Base-by-base conservation (phyloP, 2,113 vertebrate genomes). In the Malurus cyaneus region DNA sequence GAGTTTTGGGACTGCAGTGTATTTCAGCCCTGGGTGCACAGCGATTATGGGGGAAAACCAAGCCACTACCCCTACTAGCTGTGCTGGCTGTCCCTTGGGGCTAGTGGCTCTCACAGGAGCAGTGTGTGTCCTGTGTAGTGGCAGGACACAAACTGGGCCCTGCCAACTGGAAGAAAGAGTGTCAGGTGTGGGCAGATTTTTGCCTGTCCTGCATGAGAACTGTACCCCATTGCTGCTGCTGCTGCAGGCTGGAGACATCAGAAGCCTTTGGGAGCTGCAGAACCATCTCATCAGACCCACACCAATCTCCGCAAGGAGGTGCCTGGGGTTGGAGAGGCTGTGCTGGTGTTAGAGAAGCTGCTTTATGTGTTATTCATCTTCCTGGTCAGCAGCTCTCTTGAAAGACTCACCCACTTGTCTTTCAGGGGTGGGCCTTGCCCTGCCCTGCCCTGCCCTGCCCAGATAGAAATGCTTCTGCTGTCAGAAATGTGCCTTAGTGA, bases 91-190 rank as follows among this genome's bases (percentile, higher is more conserved):
- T 44, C 28, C 31, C 11, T 12, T 18, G 16, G 47, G 16, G 16
- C 47, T 74, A n/a, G 39, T 54, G 47, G 12, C 64, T 73, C 41
- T 1, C 3, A 11, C 16, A 29, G 53, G 29, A 64, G 50, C 29
- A 54, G 24, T 2, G 3, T 2, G 5, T 25, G 28, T 17, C 25
- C 25, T 34, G 7, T 0, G 0, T 57, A 31, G 49, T 1, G 4
- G 25, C 29, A 39, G 39, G 39, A 29, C 18, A 17, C 5, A 20
- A 73, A 21, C 25, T 42, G 72, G 25, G 46, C 28, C 18, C 65
- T 81, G 23, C 29, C 8, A 12, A 25, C 66, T 32, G 31, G 34
- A 61, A 65, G 50, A 71, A 62, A 61, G 50, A 4, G 11, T 72
- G 34, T 44, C 25, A 6, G 28, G 8, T 57, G 23, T 12, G 20